Evolutionary conservation across 1,140 invertebrate species (phyloP), one percentile per base, ranked within the genome.

Genomic region (Cecropterus lyciades): DNA sequence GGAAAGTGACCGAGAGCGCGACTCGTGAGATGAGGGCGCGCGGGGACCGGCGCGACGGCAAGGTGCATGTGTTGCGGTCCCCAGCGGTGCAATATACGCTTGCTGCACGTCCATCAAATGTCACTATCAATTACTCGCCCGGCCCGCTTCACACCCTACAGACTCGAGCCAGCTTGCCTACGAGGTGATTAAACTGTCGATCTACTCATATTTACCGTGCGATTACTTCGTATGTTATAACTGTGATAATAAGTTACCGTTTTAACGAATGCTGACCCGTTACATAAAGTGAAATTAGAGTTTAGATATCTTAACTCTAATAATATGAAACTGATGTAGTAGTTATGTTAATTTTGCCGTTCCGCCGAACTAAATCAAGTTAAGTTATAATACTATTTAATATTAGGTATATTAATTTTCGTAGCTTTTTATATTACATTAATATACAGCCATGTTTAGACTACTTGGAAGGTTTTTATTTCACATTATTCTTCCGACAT

Each of bases 121-220:
- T 87, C 86, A 87, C 87, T 85, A 89, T 91, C 86, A 89, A 91
- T 87, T 89, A 90, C 77, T 69, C 72, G 69, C 57, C 70, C 77
- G 70, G 68, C 66, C 70, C 76, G 49, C 71, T 56, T 66, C 71
- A 55, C 53, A 67, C 70, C 68, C 43, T 65, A 43, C 52, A 51
- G 40, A 43, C n/a, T 14, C 40, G 13, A 43, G 63, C 65, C 67
- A 69, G 45, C 65, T 69, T 64, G 65, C 71, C 66, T 66, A 71
- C 73, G 73, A 73, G 70, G 67, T 80, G 75, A 85, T 82, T 85
- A 85, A 79, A 77, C 75, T 77, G 79, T 79, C 80, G 70, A 79
- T 65, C 70, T 63, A 67, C 67, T 65, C 68, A 70, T 69, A 67
- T 65, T 62, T 65, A 33, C 59, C 42, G 53, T 59, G 52, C 14